Conservation (phyloP, 2,888 invertebrate species). For the Crepidodera aurea region DNA sequence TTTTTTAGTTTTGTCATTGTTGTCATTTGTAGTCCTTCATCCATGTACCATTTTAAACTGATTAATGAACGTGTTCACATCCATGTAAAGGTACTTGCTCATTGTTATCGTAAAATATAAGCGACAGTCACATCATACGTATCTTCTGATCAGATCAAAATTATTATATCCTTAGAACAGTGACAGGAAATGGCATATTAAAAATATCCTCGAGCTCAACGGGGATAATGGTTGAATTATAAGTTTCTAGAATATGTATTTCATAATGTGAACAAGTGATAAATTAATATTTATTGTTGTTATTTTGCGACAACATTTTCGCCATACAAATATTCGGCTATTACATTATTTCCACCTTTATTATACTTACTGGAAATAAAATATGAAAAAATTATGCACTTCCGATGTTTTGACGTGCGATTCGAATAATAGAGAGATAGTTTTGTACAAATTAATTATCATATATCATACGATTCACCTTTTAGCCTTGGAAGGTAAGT, state of each 20-base stretch:
- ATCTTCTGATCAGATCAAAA: constrained; percentile 40
- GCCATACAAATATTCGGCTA: no score
- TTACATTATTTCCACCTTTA: no score
- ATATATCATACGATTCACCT: no score
- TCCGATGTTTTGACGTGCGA: no score
- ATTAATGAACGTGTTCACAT: constrained; percentile 18
- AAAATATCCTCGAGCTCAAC: constrained; percentile 37
- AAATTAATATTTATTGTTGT: background rate
- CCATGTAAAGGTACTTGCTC: constrained; percentile 20
- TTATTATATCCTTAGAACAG: constrained; percentile 41
- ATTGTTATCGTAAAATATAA: constrained; percentile 17
- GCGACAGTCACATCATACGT: constrained; percentile 39
- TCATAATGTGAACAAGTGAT: no score
- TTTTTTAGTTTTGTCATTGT: background rate
- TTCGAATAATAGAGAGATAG: no score
- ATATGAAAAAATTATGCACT: no score
- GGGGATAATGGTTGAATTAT: constrained; percentile 1
- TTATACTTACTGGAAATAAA: no score
- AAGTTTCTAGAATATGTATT: no score
- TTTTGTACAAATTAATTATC: no score
- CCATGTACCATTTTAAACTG: constrained; percentile 22
- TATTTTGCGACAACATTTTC: no score
- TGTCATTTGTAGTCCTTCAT: constrained; percentile 17
- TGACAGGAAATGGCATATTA: constrained; percentile 46
- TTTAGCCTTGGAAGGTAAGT: no score